Evolutionary conservation across 2,888 invertebrate genomes (phyloP).

Genomic region (Mechanitis messenoides): DNA sequence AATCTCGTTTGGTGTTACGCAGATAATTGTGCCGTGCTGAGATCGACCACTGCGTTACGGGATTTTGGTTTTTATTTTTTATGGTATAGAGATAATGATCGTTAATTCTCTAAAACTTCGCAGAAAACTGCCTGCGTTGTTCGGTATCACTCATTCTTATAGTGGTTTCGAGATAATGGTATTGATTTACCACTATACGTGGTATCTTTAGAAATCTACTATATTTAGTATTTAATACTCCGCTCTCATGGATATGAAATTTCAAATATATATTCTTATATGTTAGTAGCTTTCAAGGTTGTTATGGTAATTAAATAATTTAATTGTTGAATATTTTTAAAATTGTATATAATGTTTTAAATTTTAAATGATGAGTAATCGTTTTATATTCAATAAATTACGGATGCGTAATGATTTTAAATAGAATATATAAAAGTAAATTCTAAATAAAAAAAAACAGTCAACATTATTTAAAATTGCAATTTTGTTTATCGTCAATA

Average conservation of each 20-base stretch:
- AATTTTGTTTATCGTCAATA: not conserved
- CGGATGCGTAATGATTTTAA: not conserved
- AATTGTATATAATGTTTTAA: not conserved
- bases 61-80: conserved; percentile 28
- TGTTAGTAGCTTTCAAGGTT: not conserved
- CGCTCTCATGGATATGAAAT: conserved; percentile 25
- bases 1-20: conserved; percentile 37
- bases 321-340: not conserved
- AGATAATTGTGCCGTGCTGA: conserved; percentile 35
- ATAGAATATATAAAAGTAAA: too few species aligned
- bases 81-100: conserved; percentile 28
- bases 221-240: conserved; percentile 40
- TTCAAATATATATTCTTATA: conserved; percentile 15
- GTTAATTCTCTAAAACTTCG: conserved; percentile 33
- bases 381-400: not conserved
- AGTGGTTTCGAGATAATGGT: conserved; percentile 73
- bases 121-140: conserved; percentile 51
- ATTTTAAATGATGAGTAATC: not conserved
- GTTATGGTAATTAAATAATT: conserved; percentile 1
- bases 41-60: conserved; percentile 1
- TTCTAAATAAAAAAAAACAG: too few species aligned
- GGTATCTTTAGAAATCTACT: conserved; percentile 54
- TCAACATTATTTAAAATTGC: too few species aligned
- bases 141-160: conserved; percentile 67
- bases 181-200: conserved; percentile 68